Conservation (phyloP, 1,140 invertebrate genomes). For the Ostrea denselamellosa region DNA sequence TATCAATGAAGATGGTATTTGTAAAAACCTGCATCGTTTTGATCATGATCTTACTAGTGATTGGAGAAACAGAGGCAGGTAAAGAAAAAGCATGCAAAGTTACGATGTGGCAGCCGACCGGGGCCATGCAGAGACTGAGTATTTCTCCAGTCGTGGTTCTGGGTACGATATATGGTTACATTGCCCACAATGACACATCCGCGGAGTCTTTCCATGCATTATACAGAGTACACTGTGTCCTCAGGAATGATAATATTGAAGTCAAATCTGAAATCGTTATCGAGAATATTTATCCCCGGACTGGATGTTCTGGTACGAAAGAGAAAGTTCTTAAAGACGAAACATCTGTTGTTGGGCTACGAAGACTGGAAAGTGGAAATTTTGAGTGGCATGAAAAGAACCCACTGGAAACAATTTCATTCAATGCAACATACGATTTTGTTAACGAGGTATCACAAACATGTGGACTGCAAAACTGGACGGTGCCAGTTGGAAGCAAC, state of each 20-base stretch:
- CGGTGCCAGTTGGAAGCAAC: constrained; percentile 36
- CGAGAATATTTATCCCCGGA: constrained; percentile 40
- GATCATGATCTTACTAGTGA: neutral
- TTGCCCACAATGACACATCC: constrained; percentile 3
- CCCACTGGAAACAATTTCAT: constrained; percentile 44
- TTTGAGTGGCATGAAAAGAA: constrained; percentile 50
- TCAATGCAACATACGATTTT: constrained; percentile 8
- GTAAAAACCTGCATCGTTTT: neutral
- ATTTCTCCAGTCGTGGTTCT: constrained; percentile 36
- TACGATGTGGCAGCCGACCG: constrained; percentile 31
- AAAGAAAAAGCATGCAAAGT: constrained; percentile 35
- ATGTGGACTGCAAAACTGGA: constrained; percentile 50
- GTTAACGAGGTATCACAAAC: constrained; percentile 30
- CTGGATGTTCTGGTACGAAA: neutral
- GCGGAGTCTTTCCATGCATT: neutral
- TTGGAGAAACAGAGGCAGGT: neutral
- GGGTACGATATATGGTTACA: constrained; percentile 25
- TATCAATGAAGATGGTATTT: neutral
- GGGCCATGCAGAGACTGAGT: constrained; percentile 14
- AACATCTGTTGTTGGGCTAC: constrained; percentile 30
- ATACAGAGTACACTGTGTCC: constrained; percentile 34
- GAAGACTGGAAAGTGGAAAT: constrained; percentile 14
- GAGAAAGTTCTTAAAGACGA: neutral
- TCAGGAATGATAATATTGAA: constrained; percentile 6
- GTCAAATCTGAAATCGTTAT: constrained; percentile 18